Evolutionary conservation across 2,888 invertebrate species (phyloP).

Genomic region (Stenoptilia bipunctidactyla): DNA sequence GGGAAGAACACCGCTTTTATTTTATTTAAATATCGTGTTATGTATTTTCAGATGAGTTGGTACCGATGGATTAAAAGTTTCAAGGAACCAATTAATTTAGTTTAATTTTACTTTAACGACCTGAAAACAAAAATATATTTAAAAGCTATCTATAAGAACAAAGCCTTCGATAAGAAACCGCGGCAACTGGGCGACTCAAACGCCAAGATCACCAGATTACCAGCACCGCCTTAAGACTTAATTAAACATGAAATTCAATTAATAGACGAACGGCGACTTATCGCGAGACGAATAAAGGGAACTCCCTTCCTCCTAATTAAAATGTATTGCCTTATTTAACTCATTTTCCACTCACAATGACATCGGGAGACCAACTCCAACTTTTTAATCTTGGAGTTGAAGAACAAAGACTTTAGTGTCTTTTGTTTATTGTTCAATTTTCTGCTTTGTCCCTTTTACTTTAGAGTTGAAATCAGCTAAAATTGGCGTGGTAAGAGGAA

Average conservation of each 20-base stretch:
- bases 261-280: constrained; percentile 63
- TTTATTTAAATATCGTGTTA: too few species aligned
- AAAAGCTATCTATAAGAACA: too few species aligned
- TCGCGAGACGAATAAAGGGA: constrained; percentile 65
- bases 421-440: constrained; percentile 12
- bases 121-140: too few species aligned
- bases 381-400: constrained; percentile 64
- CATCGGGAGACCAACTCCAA: constrained; percentile 64
- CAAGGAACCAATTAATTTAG: too few species aligned
- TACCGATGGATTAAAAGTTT: too few species aligned
- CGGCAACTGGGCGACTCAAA: neutral
- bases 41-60: too few species aligned
- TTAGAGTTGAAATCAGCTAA: constrained; percentile 22
- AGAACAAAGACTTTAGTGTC: constrained; percentile 38
- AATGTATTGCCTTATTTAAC: constrained; percentile 72
- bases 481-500: constrained; percentile 39
- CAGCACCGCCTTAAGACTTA: constrained; percentile 50
- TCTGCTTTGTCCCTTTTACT: constrained; percentile 4
- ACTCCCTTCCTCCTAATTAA: constrained; percentile 67
- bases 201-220: constrained; percentile 48
- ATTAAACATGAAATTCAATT: constrained; percentile 72
- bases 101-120: too few species aligned
- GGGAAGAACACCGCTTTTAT: too few species aligned
- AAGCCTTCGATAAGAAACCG: too few species aligned
- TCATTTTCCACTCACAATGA: constrained; percentile 70